Evolutionary conservation across 2,888 invertebrate species (phyloP).

Genomic region (Hypena proboscidalis): DNA sequence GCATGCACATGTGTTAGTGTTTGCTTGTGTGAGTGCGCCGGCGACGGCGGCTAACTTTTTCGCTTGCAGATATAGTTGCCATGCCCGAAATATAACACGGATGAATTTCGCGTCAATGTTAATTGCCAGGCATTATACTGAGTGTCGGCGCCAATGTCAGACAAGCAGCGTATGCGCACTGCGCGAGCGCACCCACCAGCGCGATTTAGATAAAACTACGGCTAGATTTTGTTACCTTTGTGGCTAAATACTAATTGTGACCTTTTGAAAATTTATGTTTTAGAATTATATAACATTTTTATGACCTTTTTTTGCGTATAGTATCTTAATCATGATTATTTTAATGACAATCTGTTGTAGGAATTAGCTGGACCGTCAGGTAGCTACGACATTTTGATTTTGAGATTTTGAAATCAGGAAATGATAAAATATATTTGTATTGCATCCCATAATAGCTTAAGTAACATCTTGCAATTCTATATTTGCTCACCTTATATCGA

Average conservation of each 20-base stretch:
- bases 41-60: conserved; percentile 74
- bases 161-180: conserved; percentile 30
- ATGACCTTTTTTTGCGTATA: too few relatives aligned
- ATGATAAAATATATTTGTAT: too few relatives aligned
- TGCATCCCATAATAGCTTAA: too few relatives aligned
- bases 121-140: conserved; percentile 63
- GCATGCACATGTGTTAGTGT: conserved; percentile 57
- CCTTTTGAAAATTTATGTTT: too few relatives aligned
- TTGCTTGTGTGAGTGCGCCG: conserved; percentile 64
- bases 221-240: conserved; percentile 9
- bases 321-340: too few relatives aligned
- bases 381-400: too few relatives aligned
- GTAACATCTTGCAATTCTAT: too few relatives aligned
- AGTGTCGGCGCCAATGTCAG: conserved; percentile 40
- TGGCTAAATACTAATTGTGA: conserved; percentile 8
- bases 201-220: conserved; percentile 27
- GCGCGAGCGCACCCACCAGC: conserved; percentile 28
- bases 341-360: too few relatives aligned
- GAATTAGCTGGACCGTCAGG: too few relatives aligned
- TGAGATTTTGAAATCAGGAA: too few relatives aligned
- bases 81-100: conserved; percentile 81
- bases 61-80: conserved; percentile 79
- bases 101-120: conserved; percentile 74
- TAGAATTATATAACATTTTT: too few relatives aligned
- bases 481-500: too few relatives aligned